Conservation (phyloP, 2,113 vertebrate species). For the Tragelaphus scriptus region DNA sequence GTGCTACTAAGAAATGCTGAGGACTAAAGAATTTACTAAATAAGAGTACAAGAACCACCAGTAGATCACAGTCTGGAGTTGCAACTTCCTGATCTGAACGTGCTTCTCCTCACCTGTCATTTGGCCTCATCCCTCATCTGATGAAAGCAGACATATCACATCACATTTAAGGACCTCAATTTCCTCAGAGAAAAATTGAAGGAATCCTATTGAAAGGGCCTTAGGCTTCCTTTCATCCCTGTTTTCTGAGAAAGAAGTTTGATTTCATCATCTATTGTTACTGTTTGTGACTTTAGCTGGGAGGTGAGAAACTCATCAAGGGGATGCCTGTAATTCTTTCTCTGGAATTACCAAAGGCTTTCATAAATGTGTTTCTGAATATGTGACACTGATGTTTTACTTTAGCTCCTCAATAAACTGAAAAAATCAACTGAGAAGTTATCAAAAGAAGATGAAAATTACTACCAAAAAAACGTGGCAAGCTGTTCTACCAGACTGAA, state of each 20-base stretch:
- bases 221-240: not conserved
- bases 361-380: not conserved
- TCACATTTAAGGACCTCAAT: not conserved
- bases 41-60: not conserved
- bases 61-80: not conserved
- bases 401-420: slow-evolving; percentile 88
- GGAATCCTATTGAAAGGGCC: not conserved
- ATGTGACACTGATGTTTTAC: slow-evolving; percentile 21
- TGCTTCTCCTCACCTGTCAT: not conserved
- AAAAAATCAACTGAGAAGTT: slow-evolving; percentile 88
- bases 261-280: not conserved
- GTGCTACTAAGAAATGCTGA: not conserved
- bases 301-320: not conserved
- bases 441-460: slow-evolving; percentile 85
- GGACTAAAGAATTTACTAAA: not conserved
- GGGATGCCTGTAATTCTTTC: not conserved
- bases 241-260: not conserved
- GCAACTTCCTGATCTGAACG: not conserved
- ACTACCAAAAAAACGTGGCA: slow-evolving; percentile 87
- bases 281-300: not conserved
- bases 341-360: not conserved
- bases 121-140: not conserved
- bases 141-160: not conserved
- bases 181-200: not conserved
- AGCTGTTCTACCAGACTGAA: slow-evolving; percentile 87